Base-by-base conservation (phyloP, 2,113 vertebrate genomes). In the Lophius piscatorius region DNA sequence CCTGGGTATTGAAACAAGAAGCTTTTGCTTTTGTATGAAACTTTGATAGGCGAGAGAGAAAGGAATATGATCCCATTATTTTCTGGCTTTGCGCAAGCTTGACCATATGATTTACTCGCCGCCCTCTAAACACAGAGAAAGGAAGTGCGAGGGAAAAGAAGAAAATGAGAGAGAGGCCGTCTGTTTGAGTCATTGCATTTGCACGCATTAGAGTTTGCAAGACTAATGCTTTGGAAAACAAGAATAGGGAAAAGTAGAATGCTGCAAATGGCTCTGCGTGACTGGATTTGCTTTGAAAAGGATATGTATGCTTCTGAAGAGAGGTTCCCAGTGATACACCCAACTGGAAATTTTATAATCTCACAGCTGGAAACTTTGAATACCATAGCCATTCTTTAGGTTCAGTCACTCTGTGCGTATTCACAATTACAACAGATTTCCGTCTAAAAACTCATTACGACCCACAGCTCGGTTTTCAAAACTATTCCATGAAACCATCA, bases 141-240 rank as follows among this genome's bases (percentile, higher is more conserved):
- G 55, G 68, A 82, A 74, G 75, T 28, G 26, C 11, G 61, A 76
- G 70, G 55, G 39, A 48, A 61, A 46, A 54, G 63, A 71, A 74
- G 61, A 46, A 63, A 77, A 73, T 23, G 51, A 59, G 65, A 73
- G 62, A 76, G 74, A 79, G 60, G 62, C 59, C 59, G 67, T 39
- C 55, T 63, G 84, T 82, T 81, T 64, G 63, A 85, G 73, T 89
- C 81, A 78, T 87, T 91, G 84, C 89, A 85, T 90, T 89, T 85
- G 81, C 78, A 80, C 84, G 76, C 82, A 87, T 90, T 90, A 88
- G 74, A 88, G 85, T 88, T 89, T 86, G 85, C 87, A 90, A 85
- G 86, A 90, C 87, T 86, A 89, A 91, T 90, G 89, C 85, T 78
- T 91, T 91, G 89, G 89, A 92, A 90, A 88, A 86, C 74, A 81